Percentiles rank a stretch among this genome's conserved stretches.
phyloP scores from a whole-genome alignment of 2,797 vertebrate genomes.

The Platyrinchus mystaceus region DNA sequence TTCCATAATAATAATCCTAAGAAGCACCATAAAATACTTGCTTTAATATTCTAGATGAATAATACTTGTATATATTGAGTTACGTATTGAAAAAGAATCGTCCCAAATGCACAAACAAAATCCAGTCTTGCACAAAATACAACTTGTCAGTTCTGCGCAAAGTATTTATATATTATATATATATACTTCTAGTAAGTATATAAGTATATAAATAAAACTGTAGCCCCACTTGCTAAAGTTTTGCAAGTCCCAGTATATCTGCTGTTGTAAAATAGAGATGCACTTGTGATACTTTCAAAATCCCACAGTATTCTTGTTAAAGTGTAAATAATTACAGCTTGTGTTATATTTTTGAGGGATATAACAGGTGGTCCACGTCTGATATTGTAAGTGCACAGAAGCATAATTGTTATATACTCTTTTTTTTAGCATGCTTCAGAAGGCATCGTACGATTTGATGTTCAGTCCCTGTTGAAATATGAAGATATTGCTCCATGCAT shows the following conservation, averaged over 20 bases:
- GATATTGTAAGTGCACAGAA: background rate
- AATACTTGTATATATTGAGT: background rate
- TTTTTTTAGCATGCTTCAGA: slow-evolving; percentile 90
- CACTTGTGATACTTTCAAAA: background rate
- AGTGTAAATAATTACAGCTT: background rate
- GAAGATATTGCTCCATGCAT: slow-evolving; percentile 94
- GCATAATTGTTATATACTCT: background rate
- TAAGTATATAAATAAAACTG: background rate
- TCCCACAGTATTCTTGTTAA: accelerated
- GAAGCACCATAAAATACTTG: background rate
- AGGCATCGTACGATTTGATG: slow-evolving; percentile 92
- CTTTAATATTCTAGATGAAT: background rate
- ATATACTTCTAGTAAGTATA: too few relatives aligned
- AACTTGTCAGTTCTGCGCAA: background rate
- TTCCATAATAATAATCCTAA: background rate
- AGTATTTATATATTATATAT: background rate
- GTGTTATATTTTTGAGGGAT: background rate
- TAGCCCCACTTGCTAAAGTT: background rate
- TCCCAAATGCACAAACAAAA: background rate
- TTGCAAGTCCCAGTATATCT: background rate
- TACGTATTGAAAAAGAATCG: background rate
- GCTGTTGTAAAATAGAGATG: background rate
- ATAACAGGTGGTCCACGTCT: background rate
- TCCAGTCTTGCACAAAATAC: background rate
- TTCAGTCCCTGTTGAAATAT: slow-evolving; percentile 89